Conservation (phyloP, 2,797 vertebrate genomes). For the Muscicapa striata region DNA sequence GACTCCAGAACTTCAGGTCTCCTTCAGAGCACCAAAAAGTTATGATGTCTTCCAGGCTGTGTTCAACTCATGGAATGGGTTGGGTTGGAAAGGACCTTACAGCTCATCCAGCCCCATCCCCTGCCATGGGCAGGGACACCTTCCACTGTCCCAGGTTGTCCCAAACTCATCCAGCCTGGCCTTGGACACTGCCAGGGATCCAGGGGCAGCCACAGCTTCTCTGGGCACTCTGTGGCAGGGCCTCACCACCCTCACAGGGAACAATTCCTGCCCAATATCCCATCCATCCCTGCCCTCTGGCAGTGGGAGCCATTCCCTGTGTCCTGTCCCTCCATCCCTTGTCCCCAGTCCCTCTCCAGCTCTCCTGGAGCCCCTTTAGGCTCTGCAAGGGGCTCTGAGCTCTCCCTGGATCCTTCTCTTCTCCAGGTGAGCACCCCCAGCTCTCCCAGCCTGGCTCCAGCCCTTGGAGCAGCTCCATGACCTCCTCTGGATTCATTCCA, state of each 20-base stretch:
- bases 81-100: neutral
- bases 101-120: rapidly evolving
- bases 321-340: neutral
- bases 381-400: rapidly evolving
- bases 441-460: neutral
- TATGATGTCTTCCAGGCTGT: rapidly evolving
- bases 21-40: neutral
- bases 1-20: neutral
- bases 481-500: rapidly evolving
- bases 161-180: rapidly evolving
- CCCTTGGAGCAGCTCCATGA: rapidly evolving
- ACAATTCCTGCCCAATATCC: too few species aligned
- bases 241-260: rapidly evolving
- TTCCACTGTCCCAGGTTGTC: rapidly evolving
- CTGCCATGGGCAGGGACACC: neutral
- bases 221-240: rapidly evolving
- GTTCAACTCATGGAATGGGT: neutral
- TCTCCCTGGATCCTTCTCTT: neutral
- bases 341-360: neutral
- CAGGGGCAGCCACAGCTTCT: neutral
- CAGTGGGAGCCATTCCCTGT: neutral
- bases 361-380: neutral
- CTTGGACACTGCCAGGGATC: neutral
- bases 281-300: rapidly evolving
- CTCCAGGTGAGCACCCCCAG: neutral